Conservation (phyloP, 2,797 vertebrate genomes). For the Halcyon leucocephala region DNA sequence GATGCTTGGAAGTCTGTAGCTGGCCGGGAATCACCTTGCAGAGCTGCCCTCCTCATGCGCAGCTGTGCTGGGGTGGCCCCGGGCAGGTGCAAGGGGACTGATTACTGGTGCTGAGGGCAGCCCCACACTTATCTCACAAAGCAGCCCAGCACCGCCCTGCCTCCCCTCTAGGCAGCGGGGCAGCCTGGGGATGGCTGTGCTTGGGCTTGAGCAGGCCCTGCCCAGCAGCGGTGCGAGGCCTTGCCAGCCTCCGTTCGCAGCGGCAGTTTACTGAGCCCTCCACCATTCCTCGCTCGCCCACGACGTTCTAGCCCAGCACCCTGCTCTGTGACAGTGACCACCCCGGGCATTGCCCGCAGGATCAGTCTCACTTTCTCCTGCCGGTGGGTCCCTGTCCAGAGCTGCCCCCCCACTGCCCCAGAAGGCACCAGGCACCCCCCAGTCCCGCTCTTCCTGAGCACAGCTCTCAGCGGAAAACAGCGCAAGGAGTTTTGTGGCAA, state of each 20-base stretch:
- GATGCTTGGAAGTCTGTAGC: neutral
- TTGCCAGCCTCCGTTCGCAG: neutral
- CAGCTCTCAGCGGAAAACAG: rapidly evolving
- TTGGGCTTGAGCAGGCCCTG: neutral
- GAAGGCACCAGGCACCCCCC: rapidly evolving
- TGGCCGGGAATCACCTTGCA: neutral
- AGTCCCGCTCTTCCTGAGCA: rapidly evolving
- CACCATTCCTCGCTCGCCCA: rapidly evolving
- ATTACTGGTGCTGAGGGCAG: neutral
- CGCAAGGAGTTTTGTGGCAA: neutral
- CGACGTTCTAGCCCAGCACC: neutral
- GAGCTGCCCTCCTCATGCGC: rapidly evolving
- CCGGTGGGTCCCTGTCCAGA: rapidly evolving
- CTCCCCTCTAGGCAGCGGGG: neutral
- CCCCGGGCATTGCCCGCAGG: rapidly evolving
- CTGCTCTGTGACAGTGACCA: rapidly evolving
- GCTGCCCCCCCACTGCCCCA: neutral
- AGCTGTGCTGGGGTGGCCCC: neutral
- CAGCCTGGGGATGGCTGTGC: rapidly evolving
- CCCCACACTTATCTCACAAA: neutral
- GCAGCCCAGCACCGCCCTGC: neutral
- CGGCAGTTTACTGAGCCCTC: neutral
- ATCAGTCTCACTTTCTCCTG: neutral
- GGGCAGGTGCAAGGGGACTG: neutral
- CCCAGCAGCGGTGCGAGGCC: rapidly evolving